These are phyloP conservation scores for Gymnocephalus cernua DNA, from an alignment of 2,113 vertebrate species.

Conservation along the genomic window DNA sequence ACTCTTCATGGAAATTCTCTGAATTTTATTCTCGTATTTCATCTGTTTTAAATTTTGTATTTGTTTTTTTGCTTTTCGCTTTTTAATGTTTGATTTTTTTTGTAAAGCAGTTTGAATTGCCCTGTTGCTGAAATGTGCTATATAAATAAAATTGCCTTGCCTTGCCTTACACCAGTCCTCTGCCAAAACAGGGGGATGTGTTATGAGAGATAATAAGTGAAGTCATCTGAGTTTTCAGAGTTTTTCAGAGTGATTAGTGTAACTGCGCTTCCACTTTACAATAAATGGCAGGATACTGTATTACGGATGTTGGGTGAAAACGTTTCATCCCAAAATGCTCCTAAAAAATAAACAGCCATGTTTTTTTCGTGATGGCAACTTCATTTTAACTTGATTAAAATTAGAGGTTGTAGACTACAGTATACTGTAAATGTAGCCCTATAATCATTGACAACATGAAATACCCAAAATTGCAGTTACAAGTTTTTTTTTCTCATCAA, in stretches of 20 bases:
- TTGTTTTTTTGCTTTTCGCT: too few species aligned
- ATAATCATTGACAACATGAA: constrained; percentile 43
- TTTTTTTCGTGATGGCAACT: constrained; percentile 1
- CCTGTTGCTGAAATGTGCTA: too few species aligned
- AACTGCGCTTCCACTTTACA: constrained; percentile 21
- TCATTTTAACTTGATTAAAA: constrained; percentile 24
- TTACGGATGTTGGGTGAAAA: constrained; percentile 4
- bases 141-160: too few species aligned
- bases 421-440: neutral
- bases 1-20: constrained; percentile 26
- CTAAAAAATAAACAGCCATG: neutral
- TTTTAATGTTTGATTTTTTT: too few species aligned
- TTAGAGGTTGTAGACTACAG: neutral
- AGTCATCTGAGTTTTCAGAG: constrained; percentile 58
- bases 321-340: neutral
- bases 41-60: too few species aligned
- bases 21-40: too few species aligned
- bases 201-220: constrained; percentile 73
- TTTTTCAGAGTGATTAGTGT: constrained; percentile 25
- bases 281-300: neutral
- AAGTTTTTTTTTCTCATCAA: constrained; percentile 39
- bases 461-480: constrained; percentile 36
- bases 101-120: too few species aligned
- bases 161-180: constrained; percentile 4
- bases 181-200: constrained; percentile 56